Conservation (phyloP, 2,113 vertebrate species). For the Aviceda subcristata region DNA sequence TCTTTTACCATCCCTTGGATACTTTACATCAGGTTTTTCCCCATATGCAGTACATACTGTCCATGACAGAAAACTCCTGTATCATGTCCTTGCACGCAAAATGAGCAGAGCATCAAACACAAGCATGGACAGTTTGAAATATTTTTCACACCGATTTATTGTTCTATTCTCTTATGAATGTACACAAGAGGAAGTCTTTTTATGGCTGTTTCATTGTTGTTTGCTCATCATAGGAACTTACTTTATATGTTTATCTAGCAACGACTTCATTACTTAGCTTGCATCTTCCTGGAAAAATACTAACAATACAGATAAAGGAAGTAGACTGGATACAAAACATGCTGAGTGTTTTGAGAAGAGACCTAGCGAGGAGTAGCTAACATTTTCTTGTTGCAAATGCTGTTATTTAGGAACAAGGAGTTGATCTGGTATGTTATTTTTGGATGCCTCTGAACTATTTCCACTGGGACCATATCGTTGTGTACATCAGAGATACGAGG, state of each 20-base stretch:
- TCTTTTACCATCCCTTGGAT: neutral
- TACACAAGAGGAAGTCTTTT: neutral
- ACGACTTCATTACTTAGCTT: neutral
- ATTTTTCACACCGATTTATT: neutral
- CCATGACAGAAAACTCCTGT: neutral
- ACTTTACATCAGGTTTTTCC: neutral
- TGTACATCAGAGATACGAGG: neutral
- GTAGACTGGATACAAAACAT: neutral
- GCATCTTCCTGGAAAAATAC: neutral
- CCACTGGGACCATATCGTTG: neutral
- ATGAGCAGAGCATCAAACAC: neutral
- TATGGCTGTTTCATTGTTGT: neutral
- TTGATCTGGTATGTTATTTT: neutral
- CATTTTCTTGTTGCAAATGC: neutral
- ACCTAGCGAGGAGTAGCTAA: neutral
- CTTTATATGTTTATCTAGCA: neutral
- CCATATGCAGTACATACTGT: neutral
- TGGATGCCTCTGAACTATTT: neutral
- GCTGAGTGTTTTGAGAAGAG: neutral
- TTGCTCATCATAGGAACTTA: neutral
- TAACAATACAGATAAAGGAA: neutral
- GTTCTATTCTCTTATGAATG: neutral
- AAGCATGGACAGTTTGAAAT: neutral
- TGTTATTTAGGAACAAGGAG: neutral
- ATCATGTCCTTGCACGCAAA: neutral